Conservation (phyloP, 2,888 invertebrate species). For the Griposia aprilina region DNA sequence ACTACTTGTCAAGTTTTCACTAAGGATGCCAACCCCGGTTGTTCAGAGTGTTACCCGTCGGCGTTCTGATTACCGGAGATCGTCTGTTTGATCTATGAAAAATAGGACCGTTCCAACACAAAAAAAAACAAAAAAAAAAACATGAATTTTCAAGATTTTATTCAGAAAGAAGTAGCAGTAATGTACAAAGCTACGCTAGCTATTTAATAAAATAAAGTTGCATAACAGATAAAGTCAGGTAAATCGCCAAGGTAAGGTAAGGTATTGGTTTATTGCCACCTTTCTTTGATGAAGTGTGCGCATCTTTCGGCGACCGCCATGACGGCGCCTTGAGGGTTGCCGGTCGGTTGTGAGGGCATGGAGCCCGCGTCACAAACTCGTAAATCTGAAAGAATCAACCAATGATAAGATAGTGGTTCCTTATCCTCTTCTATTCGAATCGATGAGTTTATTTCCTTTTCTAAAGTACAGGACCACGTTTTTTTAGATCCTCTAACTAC, state of each 20-base stretch:
- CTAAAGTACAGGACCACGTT: too few relatives aligned
- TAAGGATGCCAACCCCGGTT: too few relatives aligned
- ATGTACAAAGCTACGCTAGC: constrained; percentile 6
- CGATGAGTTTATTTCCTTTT: too few relatives aligned
- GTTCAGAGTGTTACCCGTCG: too few relatives aligned
- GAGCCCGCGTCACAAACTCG: constrained; percentile 90
- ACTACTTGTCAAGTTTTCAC: too few relatives aligned
- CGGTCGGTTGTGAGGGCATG: constrained; percentile 86
- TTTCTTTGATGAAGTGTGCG: constrained; percentile 79
- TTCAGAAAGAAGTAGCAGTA: constrained; percentile 26
- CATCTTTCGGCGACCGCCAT: constrained; percentile 91
- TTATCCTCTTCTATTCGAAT: too few relatives aligned
- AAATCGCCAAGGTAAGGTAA: too few relatives aligned
- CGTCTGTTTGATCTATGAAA: background rate
- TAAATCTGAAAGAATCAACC: constrained; percentile 71
- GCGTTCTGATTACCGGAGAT: background rate
- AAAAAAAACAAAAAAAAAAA: background rate
- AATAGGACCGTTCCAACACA: too few relatives aligned
- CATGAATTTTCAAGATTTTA: constrained; percentile 44
- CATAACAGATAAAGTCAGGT: background rate
- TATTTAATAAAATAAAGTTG: constrained; percentile 22
- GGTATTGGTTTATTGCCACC: constrained; percentile 36
- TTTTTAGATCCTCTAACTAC: too few relatives aligned
- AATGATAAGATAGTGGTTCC: too few relatives aligned
- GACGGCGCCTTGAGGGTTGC: constrained; percentile 90